Conservation (phyloP, 1,140 invertebrate species). For the Hesperophylax magnus region DNA sequence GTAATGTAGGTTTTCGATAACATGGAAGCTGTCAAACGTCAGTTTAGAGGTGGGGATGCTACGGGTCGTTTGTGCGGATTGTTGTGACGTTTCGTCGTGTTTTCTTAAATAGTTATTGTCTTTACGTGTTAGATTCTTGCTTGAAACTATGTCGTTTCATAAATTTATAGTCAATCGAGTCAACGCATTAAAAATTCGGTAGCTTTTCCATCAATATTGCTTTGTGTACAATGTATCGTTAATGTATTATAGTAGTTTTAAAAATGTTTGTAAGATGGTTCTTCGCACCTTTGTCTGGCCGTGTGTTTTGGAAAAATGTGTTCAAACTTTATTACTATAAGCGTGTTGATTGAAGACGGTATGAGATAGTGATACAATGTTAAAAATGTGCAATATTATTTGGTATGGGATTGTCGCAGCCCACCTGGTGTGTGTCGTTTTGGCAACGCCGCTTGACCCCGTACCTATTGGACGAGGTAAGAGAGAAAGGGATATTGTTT, state of each 20-base stretch:
- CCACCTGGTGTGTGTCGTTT: slow-evolving; percentile 41
- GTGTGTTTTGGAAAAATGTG: slow-evolving; percentile 49
- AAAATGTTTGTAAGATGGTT: slow-evolving; percentile 47
- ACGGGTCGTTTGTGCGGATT: slow-evolving; percentile 25
- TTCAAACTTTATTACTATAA: slow-evolving; percentile 40
- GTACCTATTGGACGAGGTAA: slow-evolving; percentile 52
- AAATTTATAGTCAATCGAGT: slow-evolving; percentile 38
- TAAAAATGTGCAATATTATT: slow-evolving; percentile 50
- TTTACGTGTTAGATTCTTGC: slow-evolving; percentile 2
- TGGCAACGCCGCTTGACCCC: slow-evolving; percentile 52
- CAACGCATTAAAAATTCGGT: slow-evolving; percentile 45
- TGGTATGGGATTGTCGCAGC: slow-evolving; percentile 45
- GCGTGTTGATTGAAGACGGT: slow-evolving; percentile 36
- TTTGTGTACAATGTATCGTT: slow-evolving; percentile 48
- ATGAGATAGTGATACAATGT: slow-evolving; percentile 45
- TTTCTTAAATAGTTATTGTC: slow-evolving; percentile 35
- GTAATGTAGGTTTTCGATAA: slow-evolving; percentile 25
- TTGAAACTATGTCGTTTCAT: slow-evolving; percentile 35
- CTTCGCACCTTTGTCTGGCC: slow-evolving; percentile 28
- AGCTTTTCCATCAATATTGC: slow-evolving; percentile 31
- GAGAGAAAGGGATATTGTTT: slow-evolving; percentile 45
- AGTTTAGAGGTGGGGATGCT: slow-evolving; percentile 46
- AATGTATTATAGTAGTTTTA: slow-evolving; percentile 22
- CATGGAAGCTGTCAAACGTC: slow-evolving; percentile 53
- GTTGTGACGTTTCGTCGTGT: slow-evolving; percentile 46